These are phyloP conservation scores for Ametastegia equiseti DNA, from an alignment of 2,888 invertebrate species.

Conservation along the genomic window DNA sequence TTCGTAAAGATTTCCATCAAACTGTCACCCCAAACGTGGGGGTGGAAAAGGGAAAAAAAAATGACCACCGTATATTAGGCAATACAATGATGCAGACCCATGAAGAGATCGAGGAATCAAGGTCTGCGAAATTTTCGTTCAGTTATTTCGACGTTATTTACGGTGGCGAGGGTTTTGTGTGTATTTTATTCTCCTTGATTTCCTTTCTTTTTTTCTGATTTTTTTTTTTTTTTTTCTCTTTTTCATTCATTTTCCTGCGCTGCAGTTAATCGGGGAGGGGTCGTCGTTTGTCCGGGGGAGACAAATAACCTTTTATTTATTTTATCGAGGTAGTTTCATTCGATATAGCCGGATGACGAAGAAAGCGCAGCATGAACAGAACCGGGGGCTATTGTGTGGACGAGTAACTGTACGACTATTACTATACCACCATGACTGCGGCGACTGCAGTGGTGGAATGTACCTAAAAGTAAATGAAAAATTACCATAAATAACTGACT, in stretches of 20 bases:
- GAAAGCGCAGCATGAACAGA: neutral
- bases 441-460: no score
- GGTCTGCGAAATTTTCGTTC: slow-evolving; percentile 16
- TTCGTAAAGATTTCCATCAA: slow-evolving; percentile 18
- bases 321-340: neutral
- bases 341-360: neutral
- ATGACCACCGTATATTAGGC: neutral
- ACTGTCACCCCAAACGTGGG: slow-evolving; percentile 11
- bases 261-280: no score
- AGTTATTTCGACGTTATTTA: neutral
- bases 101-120: slow-evolving; percentile 36
- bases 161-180: neutral
- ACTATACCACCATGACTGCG: no score
- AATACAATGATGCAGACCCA: slow-evolving; percentile 18
- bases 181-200: neutral
- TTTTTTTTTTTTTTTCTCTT: neutral
- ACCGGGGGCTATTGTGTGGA: no score
- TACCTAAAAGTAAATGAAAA: no score
- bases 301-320: neutral
- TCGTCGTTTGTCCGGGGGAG: no score
- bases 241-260: no score
- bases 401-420: no score
- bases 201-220: neutral
- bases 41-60: neutral
- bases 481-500: no score